A percentile compares a stretch with the other conserved stretches of the same genome.
These are phyloP conservation scores for Tachuris rubrigastra DNA, from an alignment of 2,113 vertebrate genomes.

Conservation along the genomic window DNA sequence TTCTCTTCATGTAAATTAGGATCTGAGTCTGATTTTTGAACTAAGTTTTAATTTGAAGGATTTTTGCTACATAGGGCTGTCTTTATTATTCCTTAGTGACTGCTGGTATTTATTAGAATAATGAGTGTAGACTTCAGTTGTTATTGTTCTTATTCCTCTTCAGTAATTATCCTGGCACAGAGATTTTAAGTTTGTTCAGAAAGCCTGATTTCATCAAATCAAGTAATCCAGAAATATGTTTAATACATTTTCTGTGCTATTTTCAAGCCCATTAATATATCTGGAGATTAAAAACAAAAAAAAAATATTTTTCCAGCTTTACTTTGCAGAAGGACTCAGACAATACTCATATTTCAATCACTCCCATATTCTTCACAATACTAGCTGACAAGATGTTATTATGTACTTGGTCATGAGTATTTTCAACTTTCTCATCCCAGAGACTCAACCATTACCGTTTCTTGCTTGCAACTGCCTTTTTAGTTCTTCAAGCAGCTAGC, in stretches of 20 bases:
- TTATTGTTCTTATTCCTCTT: background rate
- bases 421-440: background rate
- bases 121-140: background rate
- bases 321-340: background rate
- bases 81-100: background rate
- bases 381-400: background rate
- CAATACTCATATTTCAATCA: accelerated
- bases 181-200: background rate
- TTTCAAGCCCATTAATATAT: background rate
- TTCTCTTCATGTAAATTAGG: background rate
- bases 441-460: background rate
- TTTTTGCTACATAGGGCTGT: background rate
- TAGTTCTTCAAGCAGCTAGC: background rate
- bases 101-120: background rate
- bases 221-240: background rate
- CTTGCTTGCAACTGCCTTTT: background rate
- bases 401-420: background rate
- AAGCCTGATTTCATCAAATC: background rate
- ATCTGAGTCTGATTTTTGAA: background rate
- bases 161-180: background rate
- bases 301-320: background rate
- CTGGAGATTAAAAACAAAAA: background rate
- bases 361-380: background rate
- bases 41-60: background rate
- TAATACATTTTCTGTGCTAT: background rate